Conservation (phyloP, 2,113 vertebrate genomes). For the Pan troglodytes region NHGRI_mPanTro3-v2.1_pri NC_072418.2:48191001-48191500, state of each 20-base stretch:
- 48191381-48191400: neutral
- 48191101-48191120: too few relatives aligned
- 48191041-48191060: too few relatives aligned
- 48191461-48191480: neutral
- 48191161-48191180: too few relatives aligned
- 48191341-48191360: neutral
- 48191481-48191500: neutral
- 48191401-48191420: neutral
- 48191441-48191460: neutral
- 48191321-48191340: neutral
- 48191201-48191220: too few relatives aligned
- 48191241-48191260: neutral
- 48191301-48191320: neutral
- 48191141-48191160: too few relatives aligned
- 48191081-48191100: too few relatives aligned
- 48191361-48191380: neutral
- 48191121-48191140: too few relatives aligned
- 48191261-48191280: neutral
- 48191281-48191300: neutral
- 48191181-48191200: too few relatives aligned
- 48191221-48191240: neutral
- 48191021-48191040: too few relatives aligned
- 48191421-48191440: neutral
- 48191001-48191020: too few relatives aligned
- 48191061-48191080: too few relatives aligned